A percentile compares a stretch with the other conserved stretches of the same genome.
These are phyloP conservation scores for Penaeus monodon DNA, from an alignment of 2,888 invertebrate species.

Conservation along the genomic window DNA sequence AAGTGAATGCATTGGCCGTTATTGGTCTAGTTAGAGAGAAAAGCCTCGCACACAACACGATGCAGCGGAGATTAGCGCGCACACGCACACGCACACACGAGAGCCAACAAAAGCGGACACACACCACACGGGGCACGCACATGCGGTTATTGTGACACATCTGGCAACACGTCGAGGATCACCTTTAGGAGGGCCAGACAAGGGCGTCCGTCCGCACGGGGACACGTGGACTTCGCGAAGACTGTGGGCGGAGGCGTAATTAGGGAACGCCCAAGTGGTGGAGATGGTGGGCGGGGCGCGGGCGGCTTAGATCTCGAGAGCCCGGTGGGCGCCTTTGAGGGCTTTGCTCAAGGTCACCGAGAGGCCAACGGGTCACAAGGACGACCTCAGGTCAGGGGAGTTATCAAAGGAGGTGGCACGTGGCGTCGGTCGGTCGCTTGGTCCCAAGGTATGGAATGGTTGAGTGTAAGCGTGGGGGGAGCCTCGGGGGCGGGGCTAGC, in stretches of 20 bases:
- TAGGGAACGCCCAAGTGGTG: no score
- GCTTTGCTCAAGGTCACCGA: slow-evolving; percentile 33
- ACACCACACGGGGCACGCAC: slow-evolving; percentile 44
- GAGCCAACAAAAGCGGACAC: slow-evolving; percentile 32
- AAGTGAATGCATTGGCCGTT: not conserved
- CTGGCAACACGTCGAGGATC: slow-evolving; percentile 55
- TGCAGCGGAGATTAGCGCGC: slow-evolving; percentile 42
- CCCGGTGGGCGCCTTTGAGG: no score
- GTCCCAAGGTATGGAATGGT: slow-evolving; percentile 56
- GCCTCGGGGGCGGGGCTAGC: no score
- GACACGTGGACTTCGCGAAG: no score
- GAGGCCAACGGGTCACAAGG: slow-evolving; percentile 7
- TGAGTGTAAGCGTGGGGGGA: slow-evolving; percentile 22
- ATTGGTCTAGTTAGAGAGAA: slow-evolving; percentile 2
- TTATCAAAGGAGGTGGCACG: slow-evolving; percentile 40
- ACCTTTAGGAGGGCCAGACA: slow-evolving; percentile 52
- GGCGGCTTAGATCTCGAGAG: no score
- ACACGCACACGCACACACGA: slow-evolving; percentile 30
- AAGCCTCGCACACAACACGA: slow-evolving; percentile 39
- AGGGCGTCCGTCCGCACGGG: slow-evolving; percentile 36
- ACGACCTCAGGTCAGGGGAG: slow-evolving; percentile 36
- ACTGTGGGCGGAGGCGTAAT: no score
- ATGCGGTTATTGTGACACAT: slow-evolving; percentile 54
- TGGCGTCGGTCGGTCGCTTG: slow-evolving; percentile 25
- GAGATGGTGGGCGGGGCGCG: no score